Conservation (phyloP, 2,888 invertebrate species). For the Augochlorella aurata region DNA sequence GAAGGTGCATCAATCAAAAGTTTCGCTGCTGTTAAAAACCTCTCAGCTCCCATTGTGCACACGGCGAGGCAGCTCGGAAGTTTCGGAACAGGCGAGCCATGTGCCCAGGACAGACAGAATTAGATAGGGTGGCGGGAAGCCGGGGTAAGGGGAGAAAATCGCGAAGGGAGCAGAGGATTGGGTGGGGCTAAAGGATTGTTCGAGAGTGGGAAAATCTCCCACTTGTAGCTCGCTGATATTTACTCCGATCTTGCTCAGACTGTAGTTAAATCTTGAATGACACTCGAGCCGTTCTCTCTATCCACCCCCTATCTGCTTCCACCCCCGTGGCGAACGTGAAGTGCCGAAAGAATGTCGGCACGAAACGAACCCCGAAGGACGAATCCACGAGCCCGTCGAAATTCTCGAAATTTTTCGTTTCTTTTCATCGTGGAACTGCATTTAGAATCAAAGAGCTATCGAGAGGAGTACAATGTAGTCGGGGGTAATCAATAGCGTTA, state of each 20-base stretch:
- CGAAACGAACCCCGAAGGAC: conserved; percentile 18
- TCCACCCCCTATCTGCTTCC: conserved; percentile 54
- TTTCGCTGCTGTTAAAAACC: conserved; percentile 64
- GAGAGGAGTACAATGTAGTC: not conserved
- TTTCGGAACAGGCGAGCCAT: conserved; percentile 66
- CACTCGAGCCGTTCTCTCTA: conserved; percentile 63
- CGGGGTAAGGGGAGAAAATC: conserved; percentile 43
- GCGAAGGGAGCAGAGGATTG: conserved; percentile 38
- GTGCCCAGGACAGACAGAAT: conserved; percentile 39
- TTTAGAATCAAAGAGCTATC: not conserved
- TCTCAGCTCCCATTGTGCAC: conserved; percentile 67
- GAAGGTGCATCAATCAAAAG: conserved; percentile 71
- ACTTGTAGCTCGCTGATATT: conserved; percentile 80
- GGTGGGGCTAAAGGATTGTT: conserved; percentile 56
- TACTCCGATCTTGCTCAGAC: conserved; percentile 73
- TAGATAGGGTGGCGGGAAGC: conserved; percentile 38
- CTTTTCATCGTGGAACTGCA: not conserved
- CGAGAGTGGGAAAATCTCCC: conserved; percentile 77
- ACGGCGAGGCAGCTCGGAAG: conserved; percentile 71
- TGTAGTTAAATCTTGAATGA: conserved; percentile 76
- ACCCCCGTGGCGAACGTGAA: conserved; percentile 22
- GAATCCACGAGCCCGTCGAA: conserved; percentile 3
- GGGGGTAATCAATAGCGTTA: conserved; percentile 1
- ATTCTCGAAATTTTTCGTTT: not conserved
- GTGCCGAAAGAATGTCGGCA: conserved; percentile 42